Evolutionary conservation across 2,888 invertebrate genomes (phyloP).

Genomic region (Nymphalis urticae): DNA sequence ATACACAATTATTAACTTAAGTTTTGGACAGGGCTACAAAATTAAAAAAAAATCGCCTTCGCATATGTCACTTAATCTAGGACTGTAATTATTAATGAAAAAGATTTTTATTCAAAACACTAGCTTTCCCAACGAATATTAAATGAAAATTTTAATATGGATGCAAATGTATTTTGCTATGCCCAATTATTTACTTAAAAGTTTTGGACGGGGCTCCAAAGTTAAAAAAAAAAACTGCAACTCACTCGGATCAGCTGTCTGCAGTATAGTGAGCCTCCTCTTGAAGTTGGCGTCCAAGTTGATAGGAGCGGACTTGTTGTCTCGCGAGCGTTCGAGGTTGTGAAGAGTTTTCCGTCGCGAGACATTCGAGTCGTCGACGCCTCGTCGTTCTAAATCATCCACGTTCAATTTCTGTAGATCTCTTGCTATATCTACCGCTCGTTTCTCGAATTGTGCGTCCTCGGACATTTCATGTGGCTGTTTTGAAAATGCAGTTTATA

Average conservation of each 20-base stretch:
- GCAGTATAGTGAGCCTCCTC: conserved; percentile 91
- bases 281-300: conserved; percentile 97
- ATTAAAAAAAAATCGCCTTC: too few relatives aligned
- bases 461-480: conserved; percentile 91
- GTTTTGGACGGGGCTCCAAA: too few relatives aligned
- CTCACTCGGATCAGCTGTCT: conserved; percentile 83
- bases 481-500: neutral
- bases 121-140: too few relatives aligned
- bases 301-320: conserved; percentile 90
- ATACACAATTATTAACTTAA: too few relatives aligned
- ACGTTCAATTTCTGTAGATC: conserved; percentile 92
- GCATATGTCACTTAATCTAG: too few relatives aligned
- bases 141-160: too few relatives aligned
- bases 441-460: conserved; percentile 91
- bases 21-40: too few relatives aligned
- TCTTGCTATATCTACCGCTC: conserved; percentile 94
- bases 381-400: conserved; percentile 89
- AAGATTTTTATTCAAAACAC: too few relatives aligned
- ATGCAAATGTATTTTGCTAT: too few relatives aligned
- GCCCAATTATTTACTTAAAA: too few relatives aligned
- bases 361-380: conserved; percentile 86
- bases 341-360: conserved; percentile 92
- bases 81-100: too few relatives aligned
- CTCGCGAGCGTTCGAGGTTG: conserved; percentile 91
- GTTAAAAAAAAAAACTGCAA: neutral